Base-by-base conservation (phyloP, 1,140 invertebrate genomes). In the Harlomillsia oculata region DNA sequence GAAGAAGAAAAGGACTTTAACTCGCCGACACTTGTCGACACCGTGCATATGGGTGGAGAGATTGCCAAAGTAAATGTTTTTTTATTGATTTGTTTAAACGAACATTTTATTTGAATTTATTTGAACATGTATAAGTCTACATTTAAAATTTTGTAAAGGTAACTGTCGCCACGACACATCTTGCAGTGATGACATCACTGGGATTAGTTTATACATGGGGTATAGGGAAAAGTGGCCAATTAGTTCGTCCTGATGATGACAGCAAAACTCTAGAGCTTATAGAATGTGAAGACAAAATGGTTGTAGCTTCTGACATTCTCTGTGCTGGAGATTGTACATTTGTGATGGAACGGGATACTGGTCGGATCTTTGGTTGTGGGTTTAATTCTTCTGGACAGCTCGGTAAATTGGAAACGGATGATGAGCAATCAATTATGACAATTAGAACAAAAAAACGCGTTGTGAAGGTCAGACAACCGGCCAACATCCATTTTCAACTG, bases 381-480 rank as follows among this genome's bases (percentile, higher is more conserved):
- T 65, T 62, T 28, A 65, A 65, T 56, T 60, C 57, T 16, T 40
- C 11, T 23, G 60, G 57, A 16, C 25, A 60, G 60, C 41, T 65
- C 3, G 64, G 64, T 21, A 54, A 52, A 32, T 53, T 65, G 57
- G 60, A 65, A 37, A 55, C 50, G 1, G 64, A 62, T 2, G 57
- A 62, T 13, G 60, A 60, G 6, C 45, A 54, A 16, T 59, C 64
- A 11, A 53, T 65, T 14, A 59, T 65, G 56, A 65, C 60, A 29
- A 62, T 65, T 23, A 46, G 57, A 48, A 65, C 64, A 20, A 65
- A 65, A 44, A 65, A 65, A 37, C 48, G 64, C 1, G 60, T 65
- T 3, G 56, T 65, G 3, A 62, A 62, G 46, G 60, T 65, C 11
- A 26, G 64, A 16, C 64, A 65, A 28, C 64, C 64, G 4, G 56